phyloP scores from a whole-genome alignment of 2,888 invertebrate genomes.

The Microctonus aethiopoides region DNA sequence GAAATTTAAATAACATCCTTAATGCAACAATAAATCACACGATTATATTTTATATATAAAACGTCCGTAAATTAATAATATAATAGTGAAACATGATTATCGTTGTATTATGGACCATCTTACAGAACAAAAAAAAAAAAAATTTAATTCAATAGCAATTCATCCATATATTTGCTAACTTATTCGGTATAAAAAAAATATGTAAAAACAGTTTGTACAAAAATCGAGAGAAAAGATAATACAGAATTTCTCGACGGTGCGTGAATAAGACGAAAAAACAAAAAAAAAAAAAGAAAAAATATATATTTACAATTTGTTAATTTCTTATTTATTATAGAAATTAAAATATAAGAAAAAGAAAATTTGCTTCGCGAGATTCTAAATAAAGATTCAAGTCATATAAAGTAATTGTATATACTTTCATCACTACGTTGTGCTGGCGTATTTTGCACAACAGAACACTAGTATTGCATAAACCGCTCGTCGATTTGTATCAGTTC shows the following conservation, averaged over 20 bases:
- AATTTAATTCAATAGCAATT: slow-evolving; percentile 37
- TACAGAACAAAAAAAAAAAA: slow-evolving; percentile 48
- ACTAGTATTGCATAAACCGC: slow-evolving; percentile 37
- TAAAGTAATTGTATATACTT: slow-evolving; percentile 1
- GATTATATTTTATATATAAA: slow-evolving; percentile 32
- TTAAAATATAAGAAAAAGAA: neutral
- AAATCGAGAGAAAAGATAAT: slow-evolving; percentile 61
- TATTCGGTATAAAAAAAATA: slow-evolving; percentile 54
- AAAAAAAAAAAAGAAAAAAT: slow-evolving; percentile 9
- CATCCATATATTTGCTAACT: slow-evolving; percentile 50
- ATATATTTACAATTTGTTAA: slow-evolving; percentile 12
- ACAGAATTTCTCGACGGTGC: slow-evolving; percentile 57
- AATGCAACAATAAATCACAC: slow-evolving; percentile 54
- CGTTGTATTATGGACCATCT: slow-evolving; percentile 51
- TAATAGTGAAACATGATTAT: slow-evolving; percentile 55
- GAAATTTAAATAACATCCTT: slow-evolving; percentile 39
- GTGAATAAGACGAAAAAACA: slow-evolving; percentile 40
- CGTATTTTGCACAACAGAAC: slow-evolving; percentile 27
- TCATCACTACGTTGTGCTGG: slow-evolving; percentile 4
- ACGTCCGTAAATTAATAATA: slow-evolving; percentile 45
- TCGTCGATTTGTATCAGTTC: slow-evolving; percentile 29
- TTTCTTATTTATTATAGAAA: neutral
- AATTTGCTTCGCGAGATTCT: neutral
- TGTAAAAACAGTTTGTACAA: slow-evolving; percentile 67
- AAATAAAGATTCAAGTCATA: slow-evolving; percentile 7